Conservation (phyloP, 2,113 vertebrate species). For the Girardinichthys multiradiatus region DNA sequence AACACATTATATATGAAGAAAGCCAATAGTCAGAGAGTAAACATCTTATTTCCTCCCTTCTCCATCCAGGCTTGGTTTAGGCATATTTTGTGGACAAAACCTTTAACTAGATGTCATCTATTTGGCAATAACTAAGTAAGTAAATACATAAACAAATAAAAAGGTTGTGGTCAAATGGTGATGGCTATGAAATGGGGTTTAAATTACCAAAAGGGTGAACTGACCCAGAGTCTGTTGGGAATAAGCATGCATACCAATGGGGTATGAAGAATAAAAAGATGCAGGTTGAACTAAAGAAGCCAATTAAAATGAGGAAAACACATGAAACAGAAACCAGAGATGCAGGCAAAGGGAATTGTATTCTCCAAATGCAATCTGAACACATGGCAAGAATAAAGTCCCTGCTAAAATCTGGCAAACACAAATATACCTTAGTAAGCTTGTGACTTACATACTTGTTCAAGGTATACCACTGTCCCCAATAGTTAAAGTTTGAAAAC, state of each 20-base stretch:
- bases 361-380: not conserved
- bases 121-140: not conserved
- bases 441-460: not conserved
- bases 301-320: not conserved
- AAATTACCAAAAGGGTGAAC: too few relatives aligned
- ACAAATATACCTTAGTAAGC: not conserved
- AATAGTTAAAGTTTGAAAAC: not conserved
- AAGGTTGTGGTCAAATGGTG: too few relatives aligned
- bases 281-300: not conserved
- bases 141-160: not conserved
- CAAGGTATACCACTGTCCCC: too few relatives aligned
- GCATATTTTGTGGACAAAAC: not conserved
- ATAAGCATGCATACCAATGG: not conserved
- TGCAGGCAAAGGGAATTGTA: not conserved
- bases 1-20: not conserved
- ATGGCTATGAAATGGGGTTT: too few relatives aligned
- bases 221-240: not conserved
- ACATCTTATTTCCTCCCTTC: not conserved
- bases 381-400: not conserved
- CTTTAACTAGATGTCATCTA: not conserved
- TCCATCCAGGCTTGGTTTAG: not conserved
- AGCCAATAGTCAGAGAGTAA: not conserved
- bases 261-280: not conserved
- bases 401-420: not conserved
- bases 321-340: not conserved